Evolutionary conservation across 2,113 vertebrate genomes (phyloP), one percentile per base, ranked within the genome.

Genomic region (Otolemur garnettii): DNA sequence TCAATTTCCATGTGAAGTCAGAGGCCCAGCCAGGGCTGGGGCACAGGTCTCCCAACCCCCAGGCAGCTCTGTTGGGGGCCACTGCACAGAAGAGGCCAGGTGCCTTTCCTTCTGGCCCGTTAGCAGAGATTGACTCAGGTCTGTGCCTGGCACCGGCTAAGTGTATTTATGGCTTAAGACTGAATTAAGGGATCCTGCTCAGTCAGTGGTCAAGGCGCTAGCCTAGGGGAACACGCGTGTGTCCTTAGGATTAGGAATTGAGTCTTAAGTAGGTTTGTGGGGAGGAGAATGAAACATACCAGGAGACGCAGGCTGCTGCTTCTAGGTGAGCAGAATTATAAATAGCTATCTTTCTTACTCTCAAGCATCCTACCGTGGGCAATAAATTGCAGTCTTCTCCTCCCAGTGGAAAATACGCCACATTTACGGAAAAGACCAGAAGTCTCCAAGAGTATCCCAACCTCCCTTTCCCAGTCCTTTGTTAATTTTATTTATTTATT

Each of bases 1-100:
- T 85, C 53, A 64, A 62, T 87, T 68, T 90, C 57, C 38, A 77
- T 62, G 69, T 86, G 86, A 89, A 93, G 82, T 13, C 66, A 60
- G 50, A 95, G 81, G 11, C 33, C 64, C 87, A 74, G 74, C 35
- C 33, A 33, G 68, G 15, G 22, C 35, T 68, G 53, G 53, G 59
- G 72, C 22, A 38, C 50, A 62, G 62, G 26, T 53, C 60, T 80
- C 17, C 72, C 57, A 50, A 64, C 7, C 13, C 42, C 14, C 30
- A 66, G 5, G 81, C 62, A 92, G 53, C 24, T 28, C n/a, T 2
- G 22, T 30, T 86, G 60, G 57, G 64, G 74, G 92, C 50, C 87
- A 21, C n/a, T 19, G 75, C 72, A 19, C 35, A 42, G 45, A 64
- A 28, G 18, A 4, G 22, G 5, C 42, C 15, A 18, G 26, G 10